A percentile compares a stretch with the other conserved stretches of the same genome.
Evolutionary conservation across 2,113 vertebrate genomes (phyloP).

Genomic region (Helogale parvula): DNA sequence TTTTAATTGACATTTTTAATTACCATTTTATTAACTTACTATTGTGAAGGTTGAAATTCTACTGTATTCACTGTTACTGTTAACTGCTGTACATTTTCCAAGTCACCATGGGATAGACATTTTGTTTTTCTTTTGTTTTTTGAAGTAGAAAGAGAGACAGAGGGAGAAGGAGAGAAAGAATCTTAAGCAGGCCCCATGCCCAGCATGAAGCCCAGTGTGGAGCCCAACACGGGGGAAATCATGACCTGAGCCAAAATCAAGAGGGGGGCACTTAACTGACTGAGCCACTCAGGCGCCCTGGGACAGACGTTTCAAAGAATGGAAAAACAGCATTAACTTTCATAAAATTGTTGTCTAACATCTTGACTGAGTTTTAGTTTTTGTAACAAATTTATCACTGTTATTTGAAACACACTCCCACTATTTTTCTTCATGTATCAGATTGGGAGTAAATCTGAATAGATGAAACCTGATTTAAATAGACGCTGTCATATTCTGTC

Average conservation of each 20-base stretch:
- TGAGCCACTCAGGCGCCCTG: background rate
- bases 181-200: background rate
- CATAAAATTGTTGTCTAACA: constrained; percentile 13
- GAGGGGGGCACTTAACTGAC: background rate
- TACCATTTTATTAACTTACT: background rate
- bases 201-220: background rate
- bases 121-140: background rate
- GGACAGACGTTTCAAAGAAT: background rate
- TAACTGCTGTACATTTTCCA: background rate
- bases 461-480: constrained; percentile 38
- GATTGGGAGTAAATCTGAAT: background rate
- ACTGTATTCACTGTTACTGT: background rate
- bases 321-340: background rate
- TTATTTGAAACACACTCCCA: background rate
- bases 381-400: constrained; percentile 32
- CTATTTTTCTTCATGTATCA: constrained; percentile 8
- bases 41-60: background rate
- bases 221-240: background rate
- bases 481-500: background rate
- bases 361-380: constrained; percentile 17
- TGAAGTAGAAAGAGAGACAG: no score
- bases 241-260: background rate
- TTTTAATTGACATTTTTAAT: background rate
- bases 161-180: background rate
- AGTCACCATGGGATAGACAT: background rate